These are phyloP conservation scores for Siniperca scherzeri DNA, from an alignment of 2,797 vertebrate species.

Conservation along the genomic window DNA sequence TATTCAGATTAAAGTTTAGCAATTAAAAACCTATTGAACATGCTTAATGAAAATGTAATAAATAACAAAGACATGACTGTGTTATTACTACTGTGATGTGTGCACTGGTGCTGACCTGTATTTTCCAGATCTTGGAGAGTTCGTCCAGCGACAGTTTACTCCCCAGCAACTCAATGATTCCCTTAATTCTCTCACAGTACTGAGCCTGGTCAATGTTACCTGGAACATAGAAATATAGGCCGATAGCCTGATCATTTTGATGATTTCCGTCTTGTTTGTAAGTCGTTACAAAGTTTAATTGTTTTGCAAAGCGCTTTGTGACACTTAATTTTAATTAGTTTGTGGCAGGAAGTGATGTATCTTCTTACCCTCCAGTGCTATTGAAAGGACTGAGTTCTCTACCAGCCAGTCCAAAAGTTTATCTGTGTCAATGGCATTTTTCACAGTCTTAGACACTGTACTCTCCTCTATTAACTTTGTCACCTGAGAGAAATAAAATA, in stretches of 20 bases:
- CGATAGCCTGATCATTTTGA: background rate
- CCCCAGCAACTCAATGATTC: slow-evolving; percentile 98
- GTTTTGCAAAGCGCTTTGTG: background rate
- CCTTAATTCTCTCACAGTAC: slow-evolving; percentile 99
- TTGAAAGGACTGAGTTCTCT: slow-evolving; percentile 97
- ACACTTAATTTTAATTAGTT: background rate
- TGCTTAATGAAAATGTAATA: background rate
- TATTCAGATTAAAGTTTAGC: background rate
- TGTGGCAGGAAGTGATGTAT: background rate
- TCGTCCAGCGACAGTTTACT: slow-evolving; percentile 98
- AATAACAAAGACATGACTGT: background rate
- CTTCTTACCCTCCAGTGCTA: slow-evolving; percentile 95
- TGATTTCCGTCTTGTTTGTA: background rate
- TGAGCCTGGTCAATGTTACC: slow-evolving; percentile 99
- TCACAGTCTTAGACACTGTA: slow-evolving; percentile 97
- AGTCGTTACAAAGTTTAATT: background rate
- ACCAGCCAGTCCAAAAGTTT: slow-evolving; percentile 97
- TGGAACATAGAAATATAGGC: slow-evolving; percentile 62
- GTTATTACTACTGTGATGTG: background rate
- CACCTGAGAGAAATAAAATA: slow-evolving; percentile 84
- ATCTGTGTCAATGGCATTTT: slow-evolving; percentile 98
- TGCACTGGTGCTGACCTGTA: slow-evolving; percentile 89
- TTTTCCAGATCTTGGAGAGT: slow-evolving; percentile 98
- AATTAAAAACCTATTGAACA: background rate
- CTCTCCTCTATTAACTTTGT: slow-evolving; percentile 99